These are phyloP conservation scores for Zalophus californianus DNA, from an alignment of 2,797 vertebrate species.

Conservation along the genomic window DNA sequence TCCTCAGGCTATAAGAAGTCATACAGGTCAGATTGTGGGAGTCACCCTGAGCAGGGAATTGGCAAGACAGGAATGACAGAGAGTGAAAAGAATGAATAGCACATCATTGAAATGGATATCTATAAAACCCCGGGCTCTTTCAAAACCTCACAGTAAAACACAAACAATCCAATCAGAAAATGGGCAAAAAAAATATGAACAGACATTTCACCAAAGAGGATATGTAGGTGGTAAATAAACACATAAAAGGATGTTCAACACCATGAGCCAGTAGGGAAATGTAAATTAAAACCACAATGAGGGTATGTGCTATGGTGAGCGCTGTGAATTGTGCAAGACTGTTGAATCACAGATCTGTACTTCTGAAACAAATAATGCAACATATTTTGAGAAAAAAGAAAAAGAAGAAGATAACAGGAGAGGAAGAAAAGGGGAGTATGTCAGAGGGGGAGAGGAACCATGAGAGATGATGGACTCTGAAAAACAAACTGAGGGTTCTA, in stretches of 20 bases:
- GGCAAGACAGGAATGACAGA: neutral
- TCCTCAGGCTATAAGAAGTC: neutral
- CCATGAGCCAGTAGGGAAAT: neutral
- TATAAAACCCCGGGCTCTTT: neutral
- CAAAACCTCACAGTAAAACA: neutral
- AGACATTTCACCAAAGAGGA: neutral
- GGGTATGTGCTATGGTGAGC: no score
- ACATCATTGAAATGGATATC: neutral
- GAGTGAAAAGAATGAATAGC: neutral
- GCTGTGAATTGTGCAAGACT: no score
- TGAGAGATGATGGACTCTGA: no score
- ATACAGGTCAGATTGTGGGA: neutral
- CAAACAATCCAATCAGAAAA: slow-evolving; percentile 24
- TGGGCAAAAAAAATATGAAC: neutral
- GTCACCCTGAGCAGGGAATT: neutral
- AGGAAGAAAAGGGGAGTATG: no score
- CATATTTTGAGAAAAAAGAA: no score
- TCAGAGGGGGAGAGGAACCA: no score
- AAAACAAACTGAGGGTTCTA: no score
- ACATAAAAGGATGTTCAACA: neutral
- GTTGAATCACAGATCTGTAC: no score
- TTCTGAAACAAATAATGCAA: no score
- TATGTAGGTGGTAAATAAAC: neutral
- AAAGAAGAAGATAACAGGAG: no score
- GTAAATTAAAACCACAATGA: slow-evolving; percentile 20